Base-by-base conservation (phyloP, 1,140 invertebrate genomes). In the Sitobion miscanthi region DNA sequence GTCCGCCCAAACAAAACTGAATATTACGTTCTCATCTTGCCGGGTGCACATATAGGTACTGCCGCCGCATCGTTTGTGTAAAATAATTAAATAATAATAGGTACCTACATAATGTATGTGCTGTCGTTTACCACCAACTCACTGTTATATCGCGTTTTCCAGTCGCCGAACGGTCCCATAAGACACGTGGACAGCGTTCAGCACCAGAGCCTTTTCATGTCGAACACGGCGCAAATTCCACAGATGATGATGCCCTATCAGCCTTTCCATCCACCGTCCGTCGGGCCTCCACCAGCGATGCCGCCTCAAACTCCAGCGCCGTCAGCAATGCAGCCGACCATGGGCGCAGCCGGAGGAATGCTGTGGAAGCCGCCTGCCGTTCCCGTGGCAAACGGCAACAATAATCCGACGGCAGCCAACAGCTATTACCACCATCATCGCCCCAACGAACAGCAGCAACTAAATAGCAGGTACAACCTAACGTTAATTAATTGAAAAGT, bases 201-300 rank as follows among this genome's bases (percentile, higher is more conserved):
- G 5, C 90, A 82, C 35, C 90, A 91, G 47, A 83, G 20, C 11
- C 20, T 83, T 7, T 83, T 90, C 47, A 91, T 52, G 20, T 86
- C 91, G 38, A 83, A 54, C 69, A 9, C 93, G 3, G 35, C 49
- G 17, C 85, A 77, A 86, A 87, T 90, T 54, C 94, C 49, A 14
- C 38, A 54, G 87, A 20, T 35, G 82, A 57, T 47, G 47, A 25
- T 86, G 47, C 82, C 45, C 0, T 90, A 52, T 49, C 88, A 93
- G 47, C 20, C 88, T 52, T 95, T 93, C 25, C 93, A 89, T 17
- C 54, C 86, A 14, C 91, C 69, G 30, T 20, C 90, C 0, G 35
- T 38, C 2, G 17, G 17, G 11, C 54, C 86, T 8, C 77, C 69
- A 0, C 54, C 90, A 1, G 30, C 86, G 21, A 45, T 21, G 25